Evolutionary conservation across 2,797 vertebrate genomes (phyloP).

Genomic region (Fratercula arctica): DNA sequence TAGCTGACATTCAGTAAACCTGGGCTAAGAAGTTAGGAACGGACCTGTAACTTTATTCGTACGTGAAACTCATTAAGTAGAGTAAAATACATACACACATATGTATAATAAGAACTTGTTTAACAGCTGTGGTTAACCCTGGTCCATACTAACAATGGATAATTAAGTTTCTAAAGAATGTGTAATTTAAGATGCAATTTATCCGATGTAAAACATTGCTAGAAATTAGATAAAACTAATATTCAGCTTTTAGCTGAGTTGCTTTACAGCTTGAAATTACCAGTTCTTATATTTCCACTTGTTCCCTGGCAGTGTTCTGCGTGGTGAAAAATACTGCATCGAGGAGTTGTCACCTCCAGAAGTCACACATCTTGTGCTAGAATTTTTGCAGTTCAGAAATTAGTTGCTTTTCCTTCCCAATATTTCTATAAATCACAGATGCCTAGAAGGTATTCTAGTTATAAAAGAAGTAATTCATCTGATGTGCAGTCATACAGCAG

Average conservation of each 20-base stretch:
- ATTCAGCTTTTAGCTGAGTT: neutral
- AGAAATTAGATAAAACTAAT: neutral
- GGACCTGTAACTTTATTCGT: neutral
- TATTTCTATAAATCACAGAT: neutral
- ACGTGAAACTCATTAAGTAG: rapidly evolving
- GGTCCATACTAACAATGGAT: neutral
- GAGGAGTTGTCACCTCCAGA: neutral
- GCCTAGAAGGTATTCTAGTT: neutral
- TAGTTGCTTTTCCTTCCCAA: neutral
- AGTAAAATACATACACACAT: neutral
- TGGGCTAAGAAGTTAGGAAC: neutral
- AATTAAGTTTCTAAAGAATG: neutral
- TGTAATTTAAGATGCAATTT: neutral
- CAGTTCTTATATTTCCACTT: neutral
- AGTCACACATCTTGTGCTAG: neutral
- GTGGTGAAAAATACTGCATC: neutral
- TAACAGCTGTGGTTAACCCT: neutral
- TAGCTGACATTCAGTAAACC: neutral
- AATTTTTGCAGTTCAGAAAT: neutral
- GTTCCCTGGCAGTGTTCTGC: neutral
- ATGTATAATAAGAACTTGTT: neutral
- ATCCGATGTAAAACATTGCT: neutral
- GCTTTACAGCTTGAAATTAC: neutral
- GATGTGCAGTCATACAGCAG: neutral
- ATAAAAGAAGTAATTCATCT: neutral